These are phyloP conservation scores for Agrilus mali DNA, from an alignment of 2,888 invertebrate species.

Conservation along the genomic window DNA sequence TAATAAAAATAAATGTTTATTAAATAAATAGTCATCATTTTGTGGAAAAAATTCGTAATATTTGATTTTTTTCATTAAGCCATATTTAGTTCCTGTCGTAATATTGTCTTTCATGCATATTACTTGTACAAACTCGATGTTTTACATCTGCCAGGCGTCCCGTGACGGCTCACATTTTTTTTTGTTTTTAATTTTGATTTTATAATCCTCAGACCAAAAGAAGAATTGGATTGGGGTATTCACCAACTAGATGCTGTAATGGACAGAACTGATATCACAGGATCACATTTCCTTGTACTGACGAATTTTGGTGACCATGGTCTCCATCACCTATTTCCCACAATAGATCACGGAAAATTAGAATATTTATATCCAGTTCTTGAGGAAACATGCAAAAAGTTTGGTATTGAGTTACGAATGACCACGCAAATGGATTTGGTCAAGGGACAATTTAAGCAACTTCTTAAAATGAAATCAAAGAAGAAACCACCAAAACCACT, in stretches of 20 bases:
- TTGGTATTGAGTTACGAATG: constrained; percentile 39
- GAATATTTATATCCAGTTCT: constrained; percentile 52
- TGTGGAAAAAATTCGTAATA: no score
- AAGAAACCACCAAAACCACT: constrained; percentile 15
- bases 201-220: constrained; percentile 31
- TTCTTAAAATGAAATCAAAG: constrained; percentile 38
- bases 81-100: no score
- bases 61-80: no score
- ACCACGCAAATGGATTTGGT: constrained; percentile 46
- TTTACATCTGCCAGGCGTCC: no score
- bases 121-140: no score
- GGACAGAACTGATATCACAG: constrained; percentile 55
- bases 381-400: constrained; percentile 50
- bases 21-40: no score
- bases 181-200: no score
- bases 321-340: constrained; percentile 73
- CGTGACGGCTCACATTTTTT: no score
- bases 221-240: constrained; percentile 60
- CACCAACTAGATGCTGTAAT: constrained; percentile 64
- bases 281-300: constrained; percentile 53
- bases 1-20: no score
- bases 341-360: constrained; percentile 64
- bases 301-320: constrained; percentile 69
- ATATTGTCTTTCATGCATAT: no score
- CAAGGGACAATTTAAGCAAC: constrained; percentile 53